Percentiles rank a stretch among this genome's conserved stretches.
These are phyloP conservation scores for Neodiprion virginianus DNA, from an alignment of 1,140 invertebrate species.

Conservation along the genomic window DNA sequence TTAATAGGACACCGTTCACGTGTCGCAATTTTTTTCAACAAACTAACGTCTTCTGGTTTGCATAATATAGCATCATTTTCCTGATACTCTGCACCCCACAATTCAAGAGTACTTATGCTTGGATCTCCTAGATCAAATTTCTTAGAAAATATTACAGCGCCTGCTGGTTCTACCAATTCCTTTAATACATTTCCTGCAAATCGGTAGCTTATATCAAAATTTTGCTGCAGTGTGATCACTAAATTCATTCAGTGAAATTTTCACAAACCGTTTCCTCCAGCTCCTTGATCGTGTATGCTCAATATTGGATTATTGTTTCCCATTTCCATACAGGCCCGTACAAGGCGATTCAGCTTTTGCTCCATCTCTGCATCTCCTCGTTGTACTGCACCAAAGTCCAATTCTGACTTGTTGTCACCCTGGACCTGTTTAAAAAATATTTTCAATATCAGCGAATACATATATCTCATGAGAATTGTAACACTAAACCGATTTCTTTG, in stretches of 20 bases:
- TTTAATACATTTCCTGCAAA: conserved; percentile 91
- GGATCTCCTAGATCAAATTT: conserved; percentile 93
- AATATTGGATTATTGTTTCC: conserved; percentile 87
- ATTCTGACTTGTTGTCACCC: conserved; percentile 82
- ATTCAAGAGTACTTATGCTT: conserved; percentile 89
- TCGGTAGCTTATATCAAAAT: conserved; percentile 17
- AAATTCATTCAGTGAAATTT: conserved; percentile 11
- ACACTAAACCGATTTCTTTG: conserved; percentile 1
- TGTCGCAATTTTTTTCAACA: conserved; percentile 77
- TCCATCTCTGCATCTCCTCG: conserved; percentile 99
- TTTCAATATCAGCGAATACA: not conserved
- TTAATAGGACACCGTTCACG: conserved; percentile 93
- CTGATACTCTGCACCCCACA: conserved; percentile 99
- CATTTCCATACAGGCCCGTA: conserved; percentile 89
- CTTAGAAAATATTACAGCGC: conserved; percentile 89
- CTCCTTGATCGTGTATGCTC: conserved; percentile 96
- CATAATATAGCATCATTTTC: conserved; percentile 93
- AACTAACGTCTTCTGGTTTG: conserved; percentile 65
- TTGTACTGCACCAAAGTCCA: conserved; percentile 97
- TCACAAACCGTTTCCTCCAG: conserved; percentile 89
- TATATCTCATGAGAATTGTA: conserved; percentile 12
- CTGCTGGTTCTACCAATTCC: conserved; percentile 92
- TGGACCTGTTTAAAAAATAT: conserved; percentile 69
- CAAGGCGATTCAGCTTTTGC: conserved; percentile 93
- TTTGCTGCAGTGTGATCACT: not conserved